A percentile compares a stretch with the other conserved stretches of the same genome.
These are phyloP conservation scores for Marisa cornuarietis DNA, from an alignment of 1,140 invertebrate genomes.

Conservation along the genomic window DNA sequence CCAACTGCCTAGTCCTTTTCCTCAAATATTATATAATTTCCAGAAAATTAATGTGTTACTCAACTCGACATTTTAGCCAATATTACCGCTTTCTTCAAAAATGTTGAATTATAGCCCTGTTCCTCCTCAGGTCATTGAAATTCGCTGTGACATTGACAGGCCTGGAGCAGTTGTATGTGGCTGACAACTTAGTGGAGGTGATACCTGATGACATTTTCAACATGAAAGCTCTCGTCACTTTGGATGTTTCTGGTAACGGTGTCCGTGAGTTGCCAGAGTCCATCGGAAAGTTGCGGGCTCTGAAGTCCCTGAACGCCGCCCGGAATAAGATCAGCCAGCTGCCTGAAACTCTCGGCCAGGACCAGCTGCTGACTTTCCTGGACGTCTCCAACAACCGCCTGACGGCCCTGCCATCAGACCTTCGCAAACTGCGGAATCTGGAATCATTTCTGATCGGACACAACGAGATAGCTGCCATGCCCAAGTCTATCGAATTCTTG, in stretches of 20 bases:
- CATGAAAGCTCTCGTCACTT: constrained; percentile 54
- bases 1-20: too few species aligned
- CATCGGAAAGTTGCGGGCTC: constrained; percentile 52
- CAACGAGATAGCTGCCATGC: constrained; percentile 59
- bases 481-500: constrained; percentile 54
- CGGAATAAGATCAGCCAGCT: constrained; percentile 53
- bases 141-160: constrained; percentile 49
- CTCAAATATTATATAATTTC: too few species aligned
- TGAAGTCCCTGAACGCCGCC: constrained; percentile 54
- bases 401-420: constrained; percentile 48
- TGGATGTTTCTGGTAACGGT: constrained; percentile 58
- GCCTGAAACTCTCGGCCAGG: constrained; percentile 49
- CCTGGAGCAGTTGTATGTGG: constrained; percentile 51
- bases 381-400: constrained; percentile 58
- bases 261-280: constrained; percentile 56
- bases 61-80: too few species aligned
- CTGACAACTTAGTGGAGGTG: constrained; percentile 56
- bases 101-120: neutral
- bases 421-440: constrained; percentile 56
- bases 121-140: constrained; percentile 50
- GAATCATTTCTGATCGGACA: constrained; percentile 53
- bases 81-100: too few species aligned
- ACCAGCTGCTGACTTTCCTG: constrained; percentile 51
- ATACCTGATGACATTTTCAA: constrained; percentile 53
- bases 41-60: too few species aligned